These are phyloP conservation scores for Helicoverpa armigera DNA, from an alignment of 1,140 invertebrate species.

Conservation along the genomic window DNA sequence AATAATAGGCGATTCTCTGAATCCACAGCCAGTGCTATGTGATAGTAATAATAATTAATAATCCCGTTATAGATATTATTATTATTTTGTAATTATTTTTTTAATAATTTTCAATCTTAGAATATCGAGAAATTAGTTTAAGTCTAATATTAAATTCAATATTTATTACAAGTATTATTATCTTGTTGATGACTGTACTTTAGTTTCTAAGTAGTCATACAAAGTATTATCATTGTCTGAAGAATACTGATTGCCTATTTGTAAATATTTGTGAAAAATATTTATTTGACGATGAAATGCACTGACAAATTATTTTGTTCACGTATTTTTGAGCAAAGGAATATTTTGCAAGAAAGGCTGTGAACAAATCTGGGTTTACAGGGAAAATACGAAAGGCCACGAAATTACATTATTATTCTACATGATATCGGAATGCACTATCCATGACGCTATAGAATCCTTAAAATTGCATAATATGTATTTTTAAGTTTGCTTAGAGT, in stretches of 20 bases:
- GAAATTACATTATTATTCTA: background rate
- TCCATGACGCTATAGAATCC: too few relatives aligned
- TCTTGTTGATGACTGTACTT: constrained; percentile 44
- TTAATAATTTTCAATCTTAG: background rate
- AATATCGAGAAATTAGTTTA: constrained; percentile 13
- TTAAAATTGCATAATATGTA: background rate
- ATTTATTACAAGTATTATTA: constrained; percentile 49
- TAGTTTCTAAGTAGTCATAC: constrained; percentile 43
- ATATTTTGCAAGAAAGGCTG: constrained; percentile 68
- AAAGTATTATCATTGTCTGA: constrained; percentile 41
- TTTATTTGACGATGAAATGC: constrained; percentile 40
- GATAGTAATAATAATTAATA: constrained; percentile 69
- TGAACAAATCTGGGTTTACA: constrained; percentile 60
- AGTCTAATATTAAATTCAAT: constrained; percentile 34
- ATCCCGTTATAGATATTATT: constrained; percentile 29
- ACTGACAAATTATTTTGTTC: constrained; percentile 64
- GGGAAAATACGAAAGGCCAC: background rate
- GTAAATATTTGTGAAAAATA: constrained; percentile 50
- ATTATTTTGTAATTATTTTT: background rate
- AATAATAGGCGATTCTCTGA: constrained; percentile 62
- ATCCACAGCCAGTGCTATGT: constrained; percentile 78
- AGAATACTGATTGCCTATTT: constrained; percentile 39
- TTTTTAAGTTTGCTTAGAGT: too few relatives aligned
- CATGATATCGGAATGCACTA: background rate
- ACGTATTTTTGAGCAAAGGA: constrained; percentile 58